Percentiles rank a stretch among this genome's conserved stretches.
These are phyloP conservation scores for Cranoglanis bouderius DNA, from an alignment of 2,113 vertebrate genomes.

Conservation along the genomic window DNA sequence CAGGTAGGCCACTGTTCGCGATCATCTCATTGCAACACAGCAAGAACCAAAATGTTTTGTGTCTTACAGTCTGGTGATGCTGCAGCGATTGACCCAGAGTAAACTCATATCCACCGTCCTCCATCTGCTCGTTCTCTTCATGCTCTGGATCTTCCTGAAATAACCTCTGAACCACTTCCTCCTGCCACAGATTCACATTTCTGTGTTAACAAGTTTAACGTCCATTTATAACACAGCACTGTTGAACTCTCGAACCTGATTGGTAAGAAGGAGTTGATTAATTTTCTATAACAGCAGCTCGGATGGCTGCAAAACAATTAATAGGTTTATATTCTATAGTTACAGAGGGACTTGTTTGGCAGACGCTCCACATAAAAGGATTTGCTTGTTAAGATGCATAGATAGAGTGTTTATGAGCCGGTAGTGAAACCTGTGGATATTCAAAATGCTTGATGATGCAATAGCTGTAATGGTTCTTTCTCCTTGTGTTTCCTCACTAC, in stretches of 20 bases:
- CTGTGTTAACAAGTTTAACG: conserved; percentile 6
- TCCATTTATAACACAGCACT: background rate
- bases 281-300: background rate
- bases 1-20: background rate
- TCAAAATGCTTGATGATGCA: background rate
- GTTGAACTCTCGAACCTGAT: background rate
- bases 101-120: conserved; percentile 18
- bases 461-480: background rate
- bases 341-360: background rate
- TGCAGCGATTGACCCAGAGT: conserved; percentile 32
- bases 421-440: background rate
- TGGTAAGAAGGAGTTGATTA: background rate
- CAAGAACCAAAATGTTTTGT: background rate
- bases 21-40: background rate
- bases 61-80: conserved; percentile 58
- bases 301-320: background rate
- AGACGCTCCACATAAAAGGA: background rate
- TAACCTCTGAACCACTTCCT: conserved; percentile 71
- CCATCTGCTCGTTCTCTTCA: conserved; percentile 52
- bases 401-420: background rate
- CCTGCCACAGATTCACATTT: conserved; percentile 31
- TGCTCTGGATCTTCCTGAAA: conserved; percentile 66
- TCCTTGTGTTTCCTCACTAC: background rate
- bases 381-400: background rate
- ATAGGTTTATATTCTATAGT: background rate